Base-by-base conservation (phyloP, 1,140 invertebrate species). In the Steinernema khuongi region DNA sequence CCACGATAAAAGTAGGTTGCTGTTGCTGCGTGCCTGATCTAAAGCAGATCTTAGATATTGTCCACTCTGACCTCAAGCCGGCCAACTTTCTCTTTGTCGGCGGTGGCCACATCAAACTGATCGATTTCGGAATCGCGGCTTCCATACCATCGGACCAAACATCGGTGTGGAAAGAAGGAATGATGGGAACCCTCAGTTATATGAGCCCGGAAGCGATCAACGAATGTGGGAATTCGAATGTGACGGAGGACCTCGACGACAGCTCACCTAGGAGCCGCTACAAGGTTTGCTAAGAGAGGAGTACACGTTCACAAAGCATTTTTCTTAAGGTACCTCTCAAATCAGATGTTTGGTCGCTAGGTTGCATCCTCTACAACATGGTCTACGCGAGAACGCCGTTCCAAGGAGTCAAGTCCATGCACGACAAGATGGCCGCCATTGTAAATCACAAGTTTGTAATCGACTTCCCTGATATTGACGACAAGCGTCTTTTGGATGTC, bases 71-170 rank as follows among this genome's bases (percentile, higher is more conserved):
- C 87, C 87, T 99, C 72, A 99, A 99, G 86, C 96, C 96, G 14
- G 93, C 93, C 0, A 99, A 98, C 87, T 98, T 98, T 87, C 88
- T 99, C 14, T 87, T 95, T 79, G 92, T 94, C 28, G 89, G 89
- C 73, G 93, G 92, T 1, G 89, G 90, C 67, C 86, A 60, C 19
- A 60, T 99, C 1, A 98, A 97, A 87, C 87, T 98, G 28, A 99
- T 99, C 76, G 96, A 99, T 87, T 98, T 99, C 88, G 96, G 95
- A 28, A 98, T 98, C 80, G 92, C 96, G n/a, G 92, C 93, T 67
- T 90, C 90, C 68, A 89, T 98, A 68, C 91, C 93, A 80, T 88
- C 89, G 44, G 94, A 97, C 83, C 91, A 91, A 85, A 97, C 95
- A 0, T 93, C 92, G 81, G 91, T 97, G 33, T 88, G 92, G 18